Conservation (phyloP, 2,113 vertebrate genomes). For the Petroica traversi region DNA sequence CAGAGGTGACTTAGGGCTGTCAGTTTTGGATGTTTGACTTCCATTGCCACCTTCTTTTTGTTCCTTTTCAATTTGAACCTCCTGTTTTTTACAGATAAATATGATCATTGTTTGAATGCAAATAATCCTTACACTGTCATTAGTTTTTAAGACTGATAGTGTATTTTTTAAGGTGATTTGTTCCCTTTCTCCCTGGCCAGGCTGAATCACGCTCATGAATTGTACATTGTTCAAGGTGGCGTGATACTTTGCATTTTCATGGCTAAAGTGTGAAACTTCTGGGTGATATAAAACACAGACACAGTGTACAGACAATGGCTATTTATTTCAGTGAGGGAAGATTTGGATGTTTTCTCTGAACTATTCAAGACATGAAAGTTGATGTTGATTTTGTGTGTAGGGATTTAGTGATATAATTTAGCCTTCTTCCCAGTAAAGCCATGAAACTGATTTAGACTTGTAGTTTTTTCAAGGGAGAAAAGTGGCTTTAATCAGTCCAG, state of each 20-base stretch:
- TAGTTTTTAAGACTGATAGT: not conserved
- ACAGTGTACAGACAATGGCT: not conserved
- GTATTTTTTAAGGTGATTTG: not conserved
- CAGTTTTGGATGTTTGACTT: not conserved
- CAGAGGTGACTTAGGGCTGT: fast-evolving
- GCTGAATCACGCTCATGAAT: not conserved
- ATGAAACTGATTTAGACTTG: not conserved
- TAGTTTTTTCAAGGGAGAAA: not conserved
- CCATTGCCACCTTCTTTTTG: not conserved
- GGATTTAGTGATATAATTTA: not conserved
- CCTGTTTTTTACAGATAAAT: not conserved
- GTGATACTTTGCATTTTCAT: not conserved
- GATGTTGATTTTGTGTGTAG: not conserved
- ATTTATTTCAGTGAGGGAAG: not conserved
- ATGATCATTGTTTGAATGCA: not conserved
- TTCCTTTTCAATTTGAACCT: not conserved
- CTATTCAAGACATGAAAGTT: not conserved
- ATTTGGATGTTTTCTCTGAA: not conserved
- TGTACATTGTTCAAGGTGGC: not conserved
- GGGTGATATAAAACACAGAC: not conserved
- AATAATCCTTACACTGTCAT: not conserved
- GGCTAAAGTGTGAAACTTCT: not conserved
- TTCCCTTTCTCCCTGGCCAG: not conserved
- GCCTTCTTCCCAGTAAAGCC: not conserved
- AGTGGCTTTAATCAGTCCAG: not conserved